Percentiles rank a stretch among this genome's conserved stretches.
Evolutionary conservation across 2,888 invertebrate genomes (phyloP).

Genomic region (Baccha elongata): DNA sequence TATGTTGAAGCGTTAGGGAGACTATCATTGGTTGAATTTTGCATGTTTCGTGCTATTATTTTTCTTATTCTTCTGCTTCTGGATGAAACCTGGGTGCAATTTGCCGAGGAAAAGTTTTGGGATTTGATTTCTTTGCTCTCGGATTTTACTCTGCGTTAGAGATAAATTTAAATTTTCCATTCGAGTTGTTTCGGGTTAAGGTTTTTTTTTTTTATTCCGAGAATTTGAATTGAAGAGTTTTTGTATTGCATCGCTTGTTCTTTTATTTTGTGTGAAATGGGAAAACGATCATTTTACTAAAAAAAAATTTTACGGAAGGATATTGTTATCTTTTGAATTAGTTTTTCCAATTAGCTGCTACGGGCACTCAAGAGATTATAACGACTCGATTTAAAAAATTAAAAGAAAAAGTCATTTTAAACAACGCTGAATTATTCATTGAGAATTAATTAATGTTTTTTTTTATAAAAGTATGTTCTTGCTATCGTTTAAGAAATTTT

Average conservation of each 20-base stretch:
- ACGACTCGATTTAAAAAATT: too few species aligned
- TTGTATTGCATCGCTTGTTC: background rate
- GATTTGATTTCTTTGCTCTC: constrained; percentile 39
- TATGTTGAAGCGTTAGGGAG: background rate
- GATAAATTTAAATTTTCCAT: constrained; percentile 44
- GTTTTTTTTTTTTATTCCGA: constrained; percentile 11
- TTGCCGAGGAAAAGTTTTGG: constrained; percentile 33
- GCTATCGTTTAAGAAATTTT: too few species aligned
- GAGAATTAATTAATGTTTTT: too few species aligned
- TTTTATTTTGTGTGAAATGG: background rate
- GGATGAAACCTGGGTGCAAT: constrained; percentile 26
- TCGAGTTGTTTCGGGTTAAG: constrained; percentile 30
- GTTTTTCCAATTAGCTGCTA: background rate
- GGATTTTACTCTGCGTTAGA: background rate
- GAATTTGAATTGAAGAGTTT: constrained; percentile 18
- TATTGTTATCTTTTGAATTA: background rate
- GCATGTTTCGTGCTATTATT: constrained; percentile 20
- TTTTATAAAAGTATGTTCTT: too few species aligned
- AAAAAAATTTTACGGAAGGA: background rate
- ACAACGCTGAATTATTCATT: too few species aligned
- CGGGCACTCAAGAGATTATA: background rate
- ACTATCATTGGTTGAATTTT: constrained; percentile 15
- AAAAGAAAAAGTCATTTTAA: too few species aligned
- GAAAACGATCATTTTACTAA: background rate
- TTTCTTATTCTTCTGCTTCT: background rate